These are phyloP conservation scores for Pachypsylla venusta DNA, from an alignment of 1,140 invertebrate species.

Conservation along the genomic window DNA sequence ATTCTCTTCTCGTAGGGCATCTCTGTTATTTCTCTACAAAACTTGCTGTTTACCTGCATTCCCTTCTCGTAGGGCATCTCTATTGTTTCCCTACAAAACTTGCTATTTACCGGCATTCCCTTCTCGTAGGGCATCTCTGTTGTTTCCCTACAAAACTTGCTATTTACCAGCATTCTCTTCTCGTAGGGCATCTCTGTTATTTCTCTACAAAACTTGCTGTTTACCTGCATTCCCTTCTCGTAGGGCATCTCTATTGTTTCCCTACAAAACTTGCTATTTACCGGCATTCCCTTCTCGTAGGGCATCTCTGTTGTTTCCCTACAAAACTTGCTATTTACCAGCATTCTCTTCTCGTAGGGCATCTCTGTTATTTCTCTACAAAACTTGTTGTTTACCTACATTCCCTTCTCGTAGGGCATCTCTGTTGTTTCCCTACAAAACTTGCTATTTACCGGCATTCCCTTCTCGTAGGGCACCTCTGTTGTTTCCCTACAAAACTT, in stretches of 20 bases:
- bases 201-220: too few relatives aligned
- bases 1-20: too few relatives aligned
- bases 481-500: not conserved
- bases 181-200: not conserved
- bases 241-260: not conserved
- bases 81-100: not conserved
- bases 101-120: not conserved
- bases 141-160: not conserved
- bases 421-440: slow-evolving; percentile 98
- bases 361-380: not conserved
- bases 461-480: not conserved
- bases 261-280: not conserved
- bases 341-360: too few relatives aligned
- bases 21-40: too few relatives aligned
- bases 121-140: not conserved
- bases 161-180: not conserved
- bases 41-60: too few relatives aligned
- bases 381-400: slow-evolving; percentile 27
- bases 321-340: not conserved
- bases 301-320: not conserved
- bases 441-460: too few relatives aligned
- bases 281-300: not conserved
- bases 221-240: not conserved
- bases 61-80: slow-evolving; percentile 4
- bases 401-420: slow-evolving; percentile 80